phyloP scores from a whole-genome alignment of 2,797 vertebrate species.

The Phrynocephalus vlangalii region DNA sequence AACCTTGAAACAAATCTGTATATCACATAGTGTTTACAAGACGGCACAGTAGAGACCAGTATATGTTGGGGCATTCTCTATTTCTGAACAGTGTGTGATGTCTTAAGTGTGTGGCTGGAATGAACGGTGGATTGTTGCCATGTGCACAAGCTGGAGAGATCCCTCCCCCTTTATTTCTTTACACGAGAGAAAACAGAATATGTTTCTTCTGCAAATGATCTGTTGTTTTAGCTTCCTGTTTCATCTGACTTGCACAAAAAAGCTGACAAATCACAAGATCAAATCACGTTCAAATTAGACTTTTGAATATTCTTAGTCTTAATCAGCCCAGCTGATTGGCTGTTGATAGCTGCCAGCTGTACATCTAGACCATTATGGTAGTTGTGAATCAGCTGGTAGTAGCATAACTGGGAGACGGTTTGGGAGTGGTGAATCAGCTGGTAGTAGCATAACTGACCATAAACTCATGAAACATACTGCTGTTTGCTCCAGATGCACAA shows the following conservation, averaged over 20 bases:
- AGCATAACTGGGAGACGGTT: background rate
- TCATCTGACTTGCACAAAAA: background rate
- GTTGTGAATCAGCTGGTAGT: background rate
- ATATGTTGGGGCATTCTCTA: background rate
- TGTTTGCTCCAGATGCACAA: background rate
- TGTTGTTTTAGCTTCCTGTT: background rate
- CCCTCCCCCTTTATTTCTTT: background rate
- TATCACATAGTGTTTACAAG: background rate
- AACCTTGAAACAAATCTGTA: background rate
- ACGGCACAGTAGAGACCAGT: background rate
- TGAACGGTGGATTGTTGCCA: background rate
- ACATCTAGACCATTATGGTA: background rate
- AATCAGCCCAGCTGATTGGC: background rate
- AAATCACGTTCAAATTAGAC: background rate
- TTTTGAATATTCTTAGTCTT: background rate
- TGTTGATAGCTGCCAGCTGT: background rate
- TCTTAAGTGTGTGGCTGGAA: background rate
- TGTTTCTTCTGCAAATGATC: background rate
- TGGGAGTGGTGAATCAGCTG: too few relatives aligned
- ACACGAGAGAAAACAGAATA: background rate
- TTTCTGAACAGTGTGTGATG: background rate
- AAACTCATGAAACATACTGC: background rate
- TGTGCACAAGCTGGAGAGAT: background rate
- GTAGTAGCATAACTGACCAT: background rate
- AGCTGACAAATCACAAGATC: background rate